Conservation (phyloP, 2,113 vertebrate species). For the Marmota monax region DNA sequence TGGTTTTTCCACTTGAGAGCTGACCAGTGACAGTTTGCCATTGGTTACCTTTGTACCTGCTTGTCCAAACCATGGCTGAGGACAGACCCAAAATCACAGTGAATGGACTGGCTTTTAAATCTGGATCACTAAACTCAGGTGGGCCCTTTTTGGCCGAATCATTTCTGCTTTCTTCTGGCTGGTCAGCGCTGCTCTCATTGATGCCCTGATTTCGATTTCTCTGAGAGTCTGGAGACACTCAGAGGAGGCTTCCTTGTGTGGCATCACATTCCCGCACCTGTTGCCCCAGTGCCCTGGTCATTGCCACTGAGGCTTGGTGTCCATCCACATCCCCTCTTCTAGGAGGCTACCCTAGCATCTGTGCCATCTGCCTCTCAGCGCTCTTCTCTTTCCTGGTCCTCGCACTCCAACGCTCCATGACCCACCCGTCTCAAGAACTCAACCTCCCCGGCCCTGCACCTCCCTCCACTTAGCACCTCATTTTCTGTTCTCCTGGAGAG, state of each 20-base stretch:
- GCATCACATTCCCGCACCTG: not conserved
- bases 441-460: not conserved
- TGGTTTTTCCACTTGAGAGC: not conserved
- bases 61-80: not conserved
- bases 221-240: not conserved
- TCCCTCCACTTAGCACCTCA: not conserved
- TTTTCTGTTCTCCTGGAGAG: not conserved
- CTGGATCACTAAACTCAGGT: not conserved
- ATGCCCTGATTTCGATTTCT: not conserved
- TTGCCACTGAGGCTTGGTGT: not conserved
- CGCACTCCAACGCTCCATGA: not conserved
- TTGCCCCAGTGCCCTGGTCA: not conserved
- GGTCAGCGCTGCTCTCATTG: no score
- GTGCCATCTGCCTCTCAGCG: not conserved
- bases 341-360: not conserved
- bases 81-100: not conserved
- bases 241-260: fast-evolving
- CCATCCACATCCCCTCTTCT: not conserved
- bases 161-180: not conserved
- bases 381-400: not conserved
- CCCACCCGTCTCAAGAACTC: not conserved
- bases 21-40: not conserved
- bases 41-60: not conserved
- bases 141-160: not conserved
- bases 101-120: not conserved